Conservation (phyloP, 2,113 vertebrate species). For the Actenoides hombroni region DNA sequence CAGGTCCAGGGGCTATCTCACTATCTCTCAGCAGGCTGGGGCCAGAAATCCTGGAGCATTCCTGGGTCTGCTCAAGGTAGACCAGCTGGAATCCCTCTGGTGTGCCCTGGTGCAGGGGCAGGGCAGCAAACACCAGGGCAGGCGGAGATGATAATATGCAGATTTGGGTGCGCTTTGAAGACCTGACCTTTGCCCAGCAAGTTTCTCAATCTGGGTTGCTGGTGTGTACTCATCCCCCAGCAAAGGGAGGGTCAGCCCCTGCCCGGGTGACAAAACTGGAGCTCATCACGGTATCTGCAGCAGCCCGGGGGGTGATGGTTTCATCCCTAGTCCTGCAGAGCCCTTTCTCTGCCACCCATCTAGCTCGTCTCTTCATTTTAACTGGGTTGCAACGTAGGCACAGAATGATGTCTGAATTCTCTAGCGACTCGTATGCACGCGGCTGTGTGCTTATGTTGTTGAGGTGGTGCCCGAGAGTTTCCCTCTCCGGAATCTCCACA, state of each 20-base stretch:
- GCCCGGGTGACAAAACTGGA: background rate
- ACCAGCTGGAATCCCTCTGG: background rate
- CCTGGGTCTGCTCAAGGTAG: background rate
- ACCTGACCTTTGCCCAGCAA: background rate
- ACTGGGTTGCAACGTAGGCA: background rate
- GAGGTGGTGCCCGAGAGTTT: background rate
- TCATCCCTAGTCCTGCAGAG: background rate
- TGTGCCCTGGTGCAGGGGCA: background rate
- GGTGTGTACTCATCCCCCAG: background rate
- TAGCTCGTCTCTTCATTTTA: background rate
- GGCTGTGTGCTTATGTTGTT: background rate
- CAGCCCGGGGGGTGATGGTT: background rate
- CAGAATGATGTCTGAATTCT: background rate
- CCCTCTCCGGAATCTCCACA: background rate
- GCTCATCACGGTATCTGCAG: accelerated
- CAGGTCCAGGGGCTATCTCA: background rate
- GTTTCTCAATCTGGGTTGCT: background rate
- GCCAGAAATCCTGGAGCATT: background rate
- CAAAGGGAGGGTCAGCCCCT: background rate
- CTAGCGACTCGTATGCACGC: accelerated
- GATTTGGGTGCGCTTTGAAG: background rate
- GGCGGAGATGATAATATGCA: background rate
- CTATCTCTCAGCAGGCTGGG: background rate
- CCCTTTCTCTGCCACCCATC: background rate
- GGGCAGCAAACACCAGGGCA: background rate